A percentile compares a stretch with the other conserved stretches of the same genome.
phyloP scores from a whole-genome alignment of 1,140 invertebrate species.

The Thaumatotibia leucotreta region DNA sequence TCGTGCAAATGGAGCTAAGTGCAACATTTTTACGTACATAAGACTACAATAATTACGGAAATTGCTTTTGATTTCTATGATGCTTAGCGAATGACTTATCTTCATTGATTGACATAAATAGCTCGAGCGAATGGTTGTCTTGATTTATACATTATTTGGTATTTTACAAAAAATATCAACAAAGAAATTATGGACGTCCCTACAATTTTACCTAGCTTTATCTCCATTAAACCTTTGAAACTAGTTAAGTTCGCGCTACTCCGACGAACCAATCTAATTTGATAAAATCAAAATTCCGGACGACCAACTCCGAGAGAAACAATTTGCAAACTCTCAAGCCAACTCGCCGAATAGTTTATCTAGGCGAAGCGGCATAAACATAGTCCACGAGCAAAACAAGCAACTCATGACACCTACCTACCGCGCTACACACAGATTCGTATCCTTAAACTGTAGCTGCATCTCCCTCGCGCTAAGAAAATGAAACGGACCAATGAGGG shows the following conservation, averaged over 20 bases:
- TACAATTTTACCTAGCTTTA: too few relatives aligned
- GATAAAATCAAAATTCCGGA: conserved; percentile 49
- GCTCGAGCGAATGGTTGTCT: too few relatives aligned
- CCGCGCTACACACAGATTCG: conserved; percentile 58
- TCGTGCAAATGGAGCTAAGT: too few relatives aligned
- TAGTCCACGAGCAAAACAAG: conserved; percentile 48
- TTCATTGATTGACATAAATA: too few relatives aligned
- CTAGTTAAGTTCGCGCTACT: conserved; percentile 6
- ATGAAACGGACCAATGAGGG: conserved; percentile 74
- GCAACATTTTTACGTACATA: too few relatives aligned
- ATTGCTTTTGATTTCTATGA: too few relatives aligned
- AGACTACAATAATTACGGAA: too few relatives aligned
- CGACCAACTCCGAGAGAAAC: conserved; percentile 39
- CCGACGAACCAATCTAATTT: conserved; percentile 33
- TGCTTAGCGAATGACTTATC: too few relatives aligned
- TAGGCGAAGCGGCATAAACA: conserved; percentile 43
- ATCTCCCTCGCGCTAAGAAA: conserved; percentile 74
- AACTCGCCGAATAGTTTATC: conserved; percentile 63
- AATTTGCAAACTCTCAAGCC: conserved; percentile 50
- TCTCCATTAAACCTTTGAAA: neutral
- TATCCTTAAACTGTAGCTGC: conserved; percentile 68
- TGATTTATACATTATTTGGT: too few relatives aligned
- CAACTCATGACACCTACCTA: conserved; percentile 57
- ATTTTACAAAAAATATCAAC: too few relatives aligned
- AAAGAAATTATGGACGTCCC: too few relatives aligned